phyloP scores from a whole-genome alignment of 2,797 vertebrate genomes.

The Chaetodon trifasciatus region DNA sequence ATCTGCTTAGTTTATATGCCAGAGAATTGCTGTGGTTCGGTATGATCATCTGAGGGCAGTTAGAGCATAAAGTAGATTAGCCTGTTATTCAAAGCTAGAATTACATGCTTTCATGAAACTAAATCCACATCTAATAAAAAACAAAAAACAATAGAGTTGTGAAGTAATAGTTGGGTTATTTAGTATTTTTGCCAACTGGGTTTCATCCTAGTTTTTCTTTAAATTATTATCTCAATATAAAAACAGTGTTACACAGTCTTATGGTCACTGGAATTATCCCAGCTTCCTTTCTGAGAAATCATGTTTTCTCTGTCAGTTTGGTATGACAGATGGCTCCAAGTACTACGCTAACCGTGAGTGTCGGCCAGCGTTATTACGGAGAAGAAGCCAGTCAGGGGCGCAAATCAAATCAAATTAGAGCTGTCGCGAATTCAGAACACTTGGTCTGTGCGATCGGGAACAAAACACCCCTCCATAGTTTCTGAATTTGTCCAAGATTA shows the following conservation, averaged over 20 bases:
- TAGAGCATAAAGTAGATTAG: neutral
- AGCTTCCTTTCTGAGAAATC: neutral
- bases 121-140: constrained; percentile 16
- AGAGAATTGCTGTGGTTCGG: constrained; percentile 11
- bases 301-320: neutral
- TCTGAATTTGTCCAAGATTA: neutral
- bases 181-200: neutral
- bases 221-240: neutral
- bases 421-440: neutral
- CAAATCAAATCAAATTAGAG: constrained; percentile 10
- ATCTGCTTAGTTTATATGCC: constrained; percentile 23
- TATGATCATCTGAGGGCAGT: constrained; percentile 19
- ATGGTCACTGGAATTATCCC: neutral
- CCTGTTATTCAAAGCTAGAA: constrained; percentile 5
- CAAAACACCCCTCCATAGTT: neutral
- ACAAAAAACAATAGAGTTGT: neutral
- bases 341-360: neutral
- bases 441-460: neutral
- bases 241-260: neutral
- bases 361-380: neutral
- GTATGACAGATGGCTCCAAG: neutral
- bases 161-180: neutral
- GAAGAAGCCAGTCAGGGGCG: neutral
- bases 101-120: neutral
- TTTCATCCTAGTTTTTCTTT: neutral